Base-by-base conservation (phyloP, 2,888 invertebrate species). In the Resseliella maxima region DNA sequence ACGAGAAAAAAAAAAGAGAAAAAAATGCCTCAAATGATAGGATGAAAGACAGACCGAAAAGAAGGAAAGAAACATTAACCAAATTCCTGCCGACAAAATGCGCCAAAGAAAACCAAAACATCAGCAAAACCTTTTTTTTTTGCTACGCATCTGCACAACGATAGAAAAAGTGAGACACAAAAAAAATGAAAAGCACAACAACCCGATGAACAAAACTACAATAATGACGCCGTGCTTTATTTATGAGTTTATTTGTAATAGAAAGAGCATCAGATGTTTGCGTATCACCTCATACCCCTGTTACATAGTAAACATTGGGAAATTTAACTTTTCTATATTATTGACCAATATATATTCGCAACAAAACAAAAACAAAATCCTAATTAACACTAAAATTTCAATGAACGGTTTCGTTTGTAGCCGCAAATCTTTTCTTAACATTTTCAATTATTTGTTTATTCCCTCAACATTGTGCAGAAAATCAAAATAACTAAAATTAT, bases 81-180 rank as follows among this genome's bases (percentile, higher is more conserved):
- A 72, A 72, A 72, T 72, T 72, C 72, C 72, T 72, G 72, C 72
- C 72, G 72, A 72, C 72, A 12, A 27, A 72, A 72, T 72, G 27
- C 31, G 31, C 72, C 18, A 72, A 72, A 72, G 72, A 72, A 72
- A 72, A 72, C 31, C 72, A 18, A 72, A 72, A 72, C 72, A 59
- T 59, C 59, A 59, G 24, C 59, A 72, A 72, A 72, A n/a, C n/a
- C n/a, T 35, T 31, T 72, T 72, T 72, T 31, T 31, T 8, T 12
- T 31, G 31, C 10, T 35, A 72, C 72, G 31, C 31, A 59, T 2
- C 2, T 2, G 12, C 24, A 59, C 5, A 59, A 59, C 5, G 12
- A 59, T 59, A 31, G 31, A 31, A 72, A 31, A 18, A 18, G 18
- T 2, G 46, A 50, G 46, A 15, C 18, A 50, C 41, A 41, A 41